Percentiles rank a stretch among this genome's conserved stretches.
Evolutionary conservation across 2,797 vertebrate species (phyloP).

Genomic region (Margarornis squamiger): DNA sequence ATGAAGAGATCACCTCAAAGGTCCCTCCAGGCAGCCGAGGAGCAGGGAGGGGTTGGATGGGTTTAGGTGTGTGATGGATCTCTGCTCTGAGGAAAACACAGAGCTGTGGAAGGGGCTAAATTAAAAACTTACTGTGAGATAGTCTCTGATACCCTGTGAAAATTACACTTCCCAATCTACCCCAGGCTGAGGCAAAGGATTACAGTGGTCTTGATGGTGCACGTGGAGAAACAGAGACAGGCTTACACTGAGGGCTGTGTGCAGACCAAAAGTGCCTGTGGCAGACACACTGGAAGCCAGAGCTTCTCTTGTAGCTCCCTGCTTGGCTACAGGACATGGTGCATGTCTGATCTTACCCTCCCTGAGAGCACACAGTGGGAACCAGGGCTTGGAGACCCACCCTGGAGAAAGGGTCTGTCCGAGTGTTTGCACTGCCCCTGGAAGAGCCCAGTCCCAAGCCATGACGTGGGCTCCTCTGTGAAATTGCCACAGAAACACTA

Average conservation of each 20-base stretch:
- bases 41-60: neutral
- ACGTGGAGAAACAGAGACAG: neutral
- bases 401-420: neutral
- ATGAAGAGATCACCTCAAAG: neutral
- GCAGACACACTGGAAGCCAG: neutral
- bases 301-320: neutral
- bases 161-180: neutral
- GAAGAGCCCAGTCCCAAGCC: neutral
- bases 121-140: neutral
- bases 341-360: neutral
- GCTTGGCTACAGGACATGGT: neutral
- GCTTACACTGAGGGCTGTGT: neutral
- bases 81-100: neutral
- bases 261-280: neutral
- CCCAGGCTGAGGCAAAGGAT: neutral
- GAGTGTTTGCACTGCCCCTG: neutral
- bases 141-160: neutral
- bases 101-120: neutral
- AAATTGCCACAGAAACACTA: neutral
- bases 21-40: neutral
- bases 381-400: accelerated
- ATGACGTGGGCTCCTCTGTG: neutral
- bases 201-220: neutral
- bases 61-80: neutral
- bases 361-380: neutral